phyloP scores from a whole-genome alignment of 2,888 invertebrate genomes.

The Rhaphigaster nebulosa region DNA sequence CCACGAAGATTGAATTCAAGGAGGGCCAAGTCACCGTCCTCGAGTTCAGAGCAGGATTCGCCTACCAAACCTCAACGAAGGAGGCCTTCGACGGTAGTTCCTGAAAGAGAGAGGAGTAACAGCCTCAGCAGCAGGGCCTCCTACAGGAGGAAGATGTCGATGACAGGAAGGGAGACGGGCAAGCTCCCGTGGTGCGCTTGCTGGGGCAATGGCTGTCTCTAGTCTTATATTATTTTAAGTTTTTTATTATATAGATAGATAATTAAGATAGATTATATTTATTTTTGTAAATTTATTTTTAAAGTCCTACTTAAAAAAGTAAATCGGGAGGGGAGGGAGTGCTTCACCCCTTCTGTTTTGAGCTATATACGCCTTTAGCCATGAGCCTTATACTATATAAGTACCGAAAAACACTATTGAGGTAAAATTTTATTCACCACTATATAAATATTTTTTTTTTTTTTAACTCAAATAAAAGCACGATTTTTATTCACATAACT shows the following conservation, averaged over 20 bases:
- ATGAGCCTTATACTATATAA: no score
- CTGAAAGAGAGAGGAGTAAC: slow-evolving; percentile 71
- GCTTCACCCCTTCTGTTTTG: no score
- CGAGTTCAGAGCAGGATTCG: slow-evolving; percentile 70
- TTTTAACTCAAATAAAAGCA: no score
- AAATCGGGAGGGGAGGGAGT: no score
- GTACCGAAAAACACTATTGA: no score
- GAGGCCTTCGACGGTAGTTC: slow-evolving; percentile 61
- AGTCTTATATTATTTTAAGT: background rate
- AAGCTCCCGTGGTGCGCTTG: slow-evolving; percentile 88
- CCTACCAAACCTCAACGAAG: slow-evolving; percentile 68
- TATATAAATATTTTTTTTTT: no score
- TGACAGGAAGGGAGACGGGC: slow-evolving; percentile 75
- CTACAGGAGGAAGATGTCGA: slow-evolving; percentile 77
- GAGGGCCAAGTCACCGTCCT: slow-evolving; percentile 66
- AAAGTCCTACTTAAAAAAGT: no score
- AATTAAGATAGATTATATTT: background rate
- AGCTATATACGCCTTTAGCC: no score
- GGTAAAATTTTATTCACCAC: no score
- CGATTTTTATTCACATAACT: no score
- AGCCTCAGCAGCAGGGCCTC: slow-evolving; percentile 74
- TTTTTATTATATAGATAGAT: no score
- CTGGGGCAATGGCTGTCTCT: slow-evolving; percentile 83
- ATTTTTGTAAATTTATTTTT: background rate
- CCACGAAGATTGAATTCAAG: slow-evolving; percentile 56